Base-by-base conservation (phyloP, 2,797 vertebrate species). In the Orestias chungarensis region DNA sequence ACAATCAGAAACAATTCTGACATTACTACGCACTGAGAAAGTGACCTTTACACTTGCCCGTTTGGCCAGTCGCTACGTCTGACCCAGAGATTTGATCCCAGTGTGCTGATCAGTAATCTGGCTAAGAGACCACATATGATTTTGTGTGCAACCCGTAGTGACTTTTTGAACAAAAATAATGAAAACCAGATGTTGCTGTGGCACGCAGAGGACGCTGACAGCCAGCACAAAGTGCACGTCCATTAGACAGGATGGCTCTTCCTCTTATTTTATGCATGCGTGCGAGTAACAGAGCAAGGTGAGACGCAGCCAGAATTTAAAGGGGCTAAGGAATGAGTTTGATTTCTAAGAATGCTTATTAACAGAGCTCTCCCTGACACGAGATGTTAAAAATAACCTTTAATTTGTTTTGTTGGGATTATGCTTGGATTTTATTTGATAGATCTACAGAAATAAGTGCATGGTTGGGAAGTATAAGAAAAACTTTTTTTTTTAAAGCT, bases 271-370 rank as follows among this genome's bases (percentile, higher is more conserved):
- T 25, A 62, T 25, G 5, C 59, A 75, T 81, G 64, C 62, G n/a
- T 65, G n/a, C 66, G 68, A 91, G 90, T 89, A 90, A 72, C 65
- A 2, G 55, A 70, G 83, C 78, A 88, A 91, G 86, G 90, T 91
- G 91, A 90, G 76, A 79, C 83, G 72, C 75, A 55, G 68, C 71
- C 77, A 75, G 82, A 91, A 88, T 88, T 83, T 88, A 82, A 86
- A 88, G 66, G 66, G 71, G 70, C 3, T 3, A 27, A 65, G 71
- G 82, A 87, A 82, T 75, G 85, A 73, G 74, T 65, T 20, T 76
- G 72, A 81, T 82, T 75, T 84, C 75, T 78, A 80, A 86, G 71
- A 75, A 77, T 23, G 50, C 75, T 90, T 86, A 89, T 92, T 89
- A 91, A 70, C 67, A 0, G 55, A 83, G 80, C 70, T 78, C 66